Evolutionary conservation across 2,888 invertebrate species (phyloP).

Genomic region (Leucophenga montana): DNA sequence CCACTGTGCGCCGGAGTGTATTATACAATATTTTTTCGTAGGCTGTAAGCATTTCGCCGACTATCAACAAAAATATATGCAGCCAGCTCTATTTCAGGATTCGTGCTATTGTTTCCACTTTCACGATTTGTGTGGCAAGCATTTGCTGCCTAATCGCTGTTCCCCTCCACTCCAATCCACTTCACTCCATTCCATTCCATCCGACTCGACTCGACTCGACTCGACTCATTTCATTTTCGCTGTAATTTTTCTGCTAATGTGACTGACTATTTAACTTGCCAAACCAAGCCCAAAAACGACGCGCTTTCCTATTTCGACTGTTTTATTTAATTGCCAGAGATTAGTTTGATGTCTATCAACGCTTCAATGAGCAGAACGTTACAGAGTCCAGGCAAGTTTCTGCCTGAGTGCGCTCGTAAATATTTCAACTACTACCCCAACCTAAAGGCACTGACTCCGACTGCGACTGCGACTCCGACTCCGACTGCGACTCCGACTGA

Average conservation of each 20-base stretch:
- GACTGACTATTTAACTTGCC: constrained; percentile 40
- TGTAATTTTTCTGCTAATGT: constrained; percentile 51
- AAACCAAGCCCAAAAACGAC: constrained; percentile 5
- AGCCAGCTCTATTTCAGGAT: not conserved
- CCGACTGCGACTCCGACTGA: too few species aligned
- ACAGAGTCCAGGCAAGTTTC: not conserved
- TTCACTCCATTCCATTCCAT: not conserved
- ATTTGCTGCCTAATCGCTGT: constrained; percentile 37
- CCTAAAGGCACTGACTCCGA: too few species aligned
- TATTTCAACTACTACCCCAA: not conserved
- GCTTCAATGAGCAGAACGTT: constrained; percentile 3
- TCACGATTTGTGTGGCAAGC: constrained; percentile 61
- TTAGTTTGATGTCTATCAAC: constrained; percentile 44
- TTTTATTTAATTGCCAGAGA: constrained; percentile 60
- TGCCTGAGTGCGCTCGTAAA: constrained; percentile 20
- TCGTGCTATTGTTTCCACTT: not conserved
- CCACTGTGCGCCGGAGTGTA: too few species aligned
- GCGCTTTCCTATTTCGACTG: constrained; percentile 43
- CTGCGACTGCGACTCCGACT: too few species aligned
- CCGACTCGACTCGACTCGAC: not conserved
- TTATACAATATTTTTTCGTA: too few species aligned
- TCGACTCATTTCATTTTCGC: not conserved
- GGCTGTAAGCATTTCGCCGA: too few species aligned
- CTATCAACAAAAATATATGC: too few species aligned
- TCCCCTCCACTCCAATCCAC: not conserved